phyloP scores from a whole-genome alignment of 1,140 invertebrate species.

The Ceratoteleas bidentatus region DNA sequence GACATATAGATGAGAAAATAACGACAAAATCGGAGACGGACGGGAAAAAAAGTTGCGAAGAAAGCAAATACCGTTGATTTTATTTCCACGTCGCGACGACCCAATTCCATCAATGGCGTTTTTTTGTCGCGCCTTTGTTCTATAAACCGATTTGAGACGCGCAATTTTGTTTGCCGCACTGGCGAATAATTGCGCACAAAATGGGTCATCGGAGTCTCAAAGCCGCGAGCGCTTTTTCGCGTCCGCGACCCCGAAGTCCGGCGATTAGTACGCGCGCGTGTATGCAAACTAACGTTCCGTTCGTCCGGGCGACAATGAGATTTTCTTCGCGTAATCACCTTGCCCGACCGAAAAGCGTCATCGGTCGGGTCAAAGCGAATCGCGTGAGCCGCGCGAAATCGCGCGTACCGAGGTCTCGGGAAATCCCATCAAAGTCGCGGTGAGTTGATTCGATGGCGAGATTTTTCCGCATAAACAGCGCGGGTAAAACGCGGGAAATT shows the following conservation, averaged over 20 bases:
- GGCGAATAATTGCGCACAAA: not conserved
- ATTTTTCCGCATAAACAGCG: too few relatives aligned
- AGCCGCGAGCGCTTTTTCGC: not conserved
- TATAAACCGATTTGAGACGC: not conserved
- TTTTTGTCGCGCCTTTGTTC: too few relatives aligned
- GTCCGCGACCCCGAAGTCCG: not conserved
- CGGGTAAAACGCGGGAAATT: too few relatives aligned
- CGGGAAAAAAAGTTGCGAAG: too few relatives aligned
- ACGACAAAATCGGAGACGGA: too few relatives aligned
- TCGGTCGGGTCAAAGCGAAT: not conserved
- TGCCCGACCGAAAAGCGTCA: not conserved
- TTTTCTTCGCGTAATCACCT: not conserved
- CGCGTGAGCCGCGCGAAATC: not conserved
- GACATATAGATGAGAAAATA: too few relatives aligned
- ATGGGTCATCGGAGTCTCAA: slow-evolving; percentile 6
- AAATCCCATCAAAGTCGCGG: too few relatives aligned
- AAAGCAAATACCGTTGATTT: too few relatives aligned
- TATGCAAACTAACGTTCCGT: not conserved
- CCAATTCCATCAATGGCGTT: too few relatives aligned
- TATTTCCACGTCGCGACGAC: too few relatives aligned
- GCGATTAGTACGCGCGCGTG: not conserved
- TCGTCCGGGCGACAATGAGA: not conserved
- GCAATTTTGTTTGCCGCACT: not conserved
- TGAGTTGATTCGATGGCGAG: too few relatives aligned
- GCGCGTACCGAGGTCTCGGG: too few relatives aligned